Evolutionary conservation across 2,888 invertebrate genomes (phyloP), one percentile per base, ranked within the genome.

Genomic region (Cremastinae sp.): DNA sequence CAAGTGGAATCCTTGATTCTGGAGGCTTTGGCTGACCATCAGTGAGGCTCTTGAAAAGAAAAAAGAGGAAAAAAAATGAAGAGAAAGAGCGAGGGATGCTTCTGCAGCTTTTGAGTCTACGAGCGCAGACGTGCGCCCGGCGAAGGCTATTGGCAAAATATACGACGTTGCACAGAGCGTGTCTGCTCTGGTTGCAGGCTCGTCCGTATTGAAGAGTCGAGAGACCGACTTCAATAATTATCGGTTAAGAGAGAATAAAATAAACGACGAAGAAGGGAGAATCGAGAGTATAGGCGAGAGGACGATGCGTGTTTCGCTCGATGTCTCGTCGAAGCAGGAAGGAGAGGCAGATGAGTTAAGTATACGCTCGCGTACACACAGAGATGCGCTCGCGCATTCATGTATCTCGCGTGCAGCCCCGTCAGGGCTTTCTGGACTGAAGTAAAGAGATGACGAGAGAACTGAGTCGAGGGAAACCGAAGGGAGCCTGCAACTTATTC

Each of bases 171-270:
- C 20, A 28, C 5, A n/a, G 35, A 56, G 41, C 43, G 66, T 39
- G 45, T 7, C 49, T 4, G 22, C 45, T 53, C 59, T 56, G 64
- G 49, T n/a, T 61, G 51, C n/a, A 66, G 53, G 37, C 49, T 10
- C 12, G 37, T 22, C 9, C 22, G 37, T 14, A 64, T 37, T 80
- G 70, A 77, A 75, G 75, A 80, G 78, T 28, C 80, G 78, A 78
- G 81, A 82, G 86, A 81, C 81, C 81, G 81, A 82, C 83, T 84
- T 83, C 83, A 85, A 86, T 87, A 88, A 86, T 88, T 86, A 87
- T 87, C 83, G 85, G 83, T 75, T 58, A 77, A 78, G 71, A 78
- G 79, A 51, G 58, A 58, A 43, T 61, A 47, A 71, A 70, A 78
- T 66, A 73, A 28, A 71, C 47, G 47, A 69, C 64, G 51, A 65